phyloP scores from a whole-genome alignment of 1,140 invertebrate species.

The Pseudomyrmex sp. region DNA sequence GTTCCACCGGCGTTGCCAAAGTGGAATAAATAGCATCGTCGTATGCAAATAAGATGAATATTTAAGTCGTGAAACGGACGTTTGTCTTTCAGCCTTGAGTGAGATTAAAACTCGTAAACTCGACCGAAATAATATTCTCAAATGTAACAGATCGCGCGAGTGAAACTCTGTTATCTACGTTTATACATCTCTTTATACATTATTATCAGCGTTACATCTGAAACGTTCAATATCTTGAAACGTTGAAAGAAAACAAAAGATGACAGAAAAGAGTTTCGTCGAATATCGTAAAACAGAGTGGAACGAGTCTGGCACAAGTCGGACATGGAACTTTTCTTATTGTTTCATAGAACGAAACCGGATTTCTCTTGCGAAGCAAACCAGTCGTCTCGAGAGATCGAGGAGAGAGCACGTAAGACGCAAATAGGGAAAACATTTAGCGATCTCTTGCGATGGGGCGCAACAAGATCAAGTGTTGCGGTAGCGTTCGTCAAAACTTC shows the following conservation, averaged over 20 bases:
- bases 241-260: too few relatives aligned
- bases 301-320: background rate
- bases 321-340: background rate
- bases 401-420: background rate
- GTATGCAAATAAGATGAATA: slow-evolving; percentile 73
- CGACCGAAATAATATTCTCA: slow-evolving; percentile 7
- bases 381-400: background rate
- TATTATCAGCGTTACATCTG: too few relatives aligned
- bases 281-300: background rate
- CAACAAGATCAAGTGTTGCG: slow-evolving; percentile 11
- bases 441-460: background rate
- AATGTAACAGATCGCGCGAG: background rate
- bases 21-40: slow-evolving; percentile 70
- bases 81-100: slow-evolving; percentile 60
- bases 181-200: too few relatives aligned
- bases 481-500: slow-evolving; percentile 1
- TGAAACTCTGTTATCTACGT: background rate
- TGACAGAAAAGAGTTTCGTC: too few relatives aligned
- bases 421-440: slow-evolving; percentile 24
- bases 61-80: slow-evolving; percentile 69
- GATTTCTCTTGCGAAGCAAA: background rate
- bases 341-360: background rate
- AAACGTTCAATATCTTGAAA: too few relatives aligned
- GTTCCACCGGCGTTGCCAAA: slow-evolving; percentile 54
- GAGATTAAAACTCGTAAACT: slow-evolving; percentile 68